Percentiles rank a stretch among this genome's conserved stretches.
Evolutionary conservation across 2,113 vertebrate species (phyloP).

Genomic region (Parotia lawesii): DNA sequence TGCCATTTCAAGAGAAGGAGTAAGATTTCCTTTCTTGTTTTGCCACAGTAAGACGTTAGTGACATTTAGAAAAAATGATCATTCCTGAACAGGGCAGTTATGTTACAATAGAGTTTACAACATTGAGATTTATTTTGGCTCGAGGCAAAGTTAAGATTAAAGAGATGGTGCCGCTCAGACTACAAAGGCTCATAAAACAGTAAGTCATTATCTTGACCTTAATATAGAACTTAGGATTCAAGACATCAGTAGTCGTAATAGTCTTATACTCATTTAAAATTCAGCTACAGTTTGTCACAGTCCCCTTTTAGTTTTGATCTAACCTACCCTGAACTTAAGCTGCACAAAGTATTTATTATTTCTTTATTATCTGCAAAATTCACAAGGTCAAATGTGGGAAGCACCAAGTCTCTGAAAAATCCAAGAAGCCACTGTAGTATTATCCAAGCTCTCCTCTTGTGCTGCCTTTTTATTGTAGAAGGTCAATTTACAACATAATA

Average conservation of each 20-base stretch:
- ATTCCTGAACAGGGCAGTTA: conserved; percentile 69
- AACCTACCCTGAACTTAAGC: conserved; percentile 59
- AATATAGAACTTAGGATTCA: conserved; percentile 75
- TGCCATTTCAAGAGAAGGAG: conserved; percentile 12
- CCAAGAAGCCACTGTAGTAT: not conserved
- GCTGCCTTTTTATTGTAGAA: not conserved
- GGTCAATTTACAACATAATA: conserved; percentile 40
- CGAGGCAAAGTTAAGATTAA: conserved; percentile 76
- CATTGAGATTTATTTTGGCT: conserved; percentile 77
- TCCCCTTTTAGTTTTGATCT: conserved; percentile 40
- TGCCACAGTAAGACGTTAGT: conserved; percentile 57
- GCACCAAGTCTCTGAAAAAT: conserved; percentile 33
- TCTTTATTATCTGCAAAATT: conserved; percentile 61
- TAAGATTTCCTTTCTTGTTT: conserved; percentile 29
- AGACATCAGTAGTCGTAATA: conserved; percentile 69
- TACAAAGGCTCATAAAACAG: conserved; percentile 74
- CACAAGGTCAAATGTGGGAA: conserved; percentile 37
- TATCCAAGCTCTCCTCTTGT: not conserved
- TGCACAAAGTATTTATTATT: conserved; percentile 57
- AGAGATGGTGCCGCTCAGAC: conserved; percentile 64
- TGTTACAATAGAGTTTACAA: conserved; percentile 73
- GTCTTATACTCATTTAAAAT: conserved; percentile 73
- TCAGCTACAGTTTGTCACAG: conserved; percentile 67
- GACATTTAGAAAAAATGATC: conserved; percentile 72
- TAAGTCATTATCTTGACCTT: conserved; percentile 74